phyloP scores from a whole-genome alignment of 2,113 vertebrate species.

The Salvelinus alpinus region DNA sequence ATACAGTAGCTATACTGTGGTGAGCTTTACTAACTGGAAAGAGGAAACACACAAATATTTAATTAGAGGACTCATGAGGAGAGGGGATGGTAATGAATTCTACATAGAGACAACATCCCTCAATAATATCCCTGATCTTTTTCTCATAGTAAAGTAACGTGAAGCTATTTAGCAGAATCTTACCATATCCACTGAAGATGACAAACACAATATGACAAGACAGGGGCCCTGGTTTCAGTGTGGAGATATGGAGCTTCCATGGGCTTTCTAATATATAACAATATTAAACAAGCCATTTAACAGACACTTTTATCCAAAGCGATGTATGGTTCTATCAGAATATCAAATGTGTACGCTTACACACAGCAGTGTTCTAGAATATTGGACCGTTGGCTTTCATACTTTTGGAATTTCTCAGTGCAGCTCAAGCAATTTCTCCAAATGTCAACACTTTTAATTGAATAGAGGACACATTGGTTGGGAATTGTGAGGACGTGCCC shows the following conservation, averaged over 20 bases:
- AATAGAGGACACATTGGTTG: too few relatives aligned
- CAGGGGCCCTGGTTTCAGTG: background rate
- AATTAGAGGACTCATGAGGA: constrained; percentile 59
- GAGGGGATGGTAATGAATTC: constrained; percentile 28
- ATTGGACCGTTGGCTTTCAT: too few relatives aligned
- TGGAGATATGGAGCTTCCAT: background rate
- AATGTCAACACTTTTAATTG: too few relatives aligned
- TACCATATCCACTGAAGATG: constrained; percentile 12
- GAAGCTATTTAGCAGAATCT: constrained; percentile 47
- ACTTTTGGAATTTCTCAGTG: too few relatives aligned
- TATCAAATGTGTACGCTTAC: too few relatives aligned
- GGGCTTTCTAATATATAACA: background rate
- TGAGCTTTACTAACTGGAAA: constrained; percentile 17
- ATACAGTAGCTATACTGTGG: constrained; percentile 35
- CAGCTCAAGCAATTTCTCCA: too few relatives aligned
- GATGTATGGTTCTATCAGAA: too few relatives aligned
- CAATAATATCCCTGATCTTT: constrained; percentile 61
- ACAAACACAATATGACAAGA: constrained; percentile 18
- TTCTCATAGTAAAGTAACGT: constrained; percentile 32
- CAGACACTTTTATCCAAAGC: too few relatives aligned
- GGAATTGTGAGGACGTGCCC: too few relatives aligned
- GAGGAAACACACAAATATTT: constrained; percentile 53
- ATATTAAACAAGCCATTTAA: too few relatives aligned
- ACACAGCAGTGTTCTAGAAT: too few relatives aligned
- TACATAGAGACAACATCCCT: constrained; percentile 48